Conservation (phyloP, 2,113 vertebrate species). For the Tragelaphus strepsiceros region DNA sequence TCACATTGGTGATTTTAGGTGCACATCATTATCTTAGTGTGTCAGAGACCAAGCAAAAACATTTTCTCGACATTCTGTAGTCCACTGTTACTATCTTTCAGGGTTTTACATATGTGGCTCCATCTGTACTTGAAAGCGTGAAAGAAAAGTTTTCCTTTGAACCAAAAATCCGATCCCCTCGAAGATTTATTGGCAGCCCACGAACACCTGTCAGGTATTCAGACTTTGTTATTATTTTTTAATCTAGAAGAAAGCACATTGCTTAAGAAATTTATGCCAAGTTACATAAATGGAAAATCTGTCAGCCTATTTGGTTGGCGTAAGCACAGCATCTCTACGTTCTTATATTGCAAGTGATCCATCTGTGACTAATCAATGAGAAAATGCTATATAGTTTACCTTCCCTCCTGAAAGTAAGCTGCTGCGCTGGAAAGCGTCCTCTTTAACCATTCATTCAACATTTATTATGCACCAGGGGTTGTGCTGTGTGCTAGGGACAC, state of each 20-base stretch:
- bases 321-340: not conserved
- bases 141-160: conserved; percentile 98
- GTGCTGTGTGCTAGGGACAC: not conserved
- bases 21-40: not conserved
- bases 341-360: not conserved
- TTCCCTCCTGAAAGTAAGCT: conserved; percentile 6
- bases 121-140: conserved; percentile 98
- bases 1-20: not conserved
- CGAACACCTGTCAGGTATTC: conserved; percentile 96
- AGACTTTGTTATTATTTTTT: not conserved
- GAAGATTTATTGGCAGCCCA: conserved; percentile 96
- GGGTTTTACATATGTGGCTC: conserved; percentile 99
- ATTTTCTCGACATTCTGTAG: conserved; percentile 29
- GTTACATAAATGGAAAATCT: conserved; percentile 25
- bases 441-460: not conserved
- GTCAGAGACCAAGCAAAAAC: not conserved
- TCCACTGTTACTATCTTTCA: conserved; percentile 74
- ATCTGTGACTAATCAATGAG: not conserved
- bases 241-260: conserved; percentile 25
- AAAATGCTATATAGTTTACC: not conserved
- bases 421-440: not conserved
- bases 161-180: conserved; percentile 97
- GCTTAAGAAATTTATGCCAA: conserved; percentile 23
- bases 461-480: not conserved
- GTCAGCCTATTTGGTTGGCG: not conserved